Evolutionary conservation across 2,888 invertebrate genomes (phyloP).

Genomic region (Trisateles emortualis): DNA sequence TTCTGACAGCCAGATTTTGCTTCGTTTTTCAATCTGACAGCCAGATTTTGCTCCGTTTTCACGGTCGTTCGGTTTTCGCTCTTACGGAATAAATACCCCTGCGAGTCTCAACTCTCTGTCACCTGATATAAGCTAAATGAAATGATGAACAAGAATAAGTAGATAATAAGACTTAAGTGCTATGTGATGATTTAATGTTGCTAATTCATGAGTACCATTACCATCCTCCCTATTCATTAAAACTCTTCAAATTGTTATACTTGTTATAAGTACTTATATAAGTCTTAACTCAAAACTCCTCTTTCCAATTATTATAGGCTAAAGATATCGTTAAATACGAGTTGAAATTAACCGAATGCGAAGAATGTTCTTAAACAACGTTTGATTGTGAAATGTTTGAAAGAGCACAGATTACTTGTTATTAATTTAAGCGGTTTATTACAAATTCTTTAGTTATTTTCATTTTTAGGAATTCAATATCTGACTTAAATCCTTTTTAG

Average conservation of each 20-base stretch:
- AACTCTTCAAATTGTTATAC: conserved; percentile 23
- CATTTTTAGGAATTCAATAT: background rate
- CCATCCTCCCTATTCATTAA: conserved; percentile 42
- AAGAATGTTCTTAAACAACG: conserved; percentile 18
- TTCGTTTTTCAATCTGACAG: no score
- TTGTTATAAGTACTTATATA: conserved; percentile 3
- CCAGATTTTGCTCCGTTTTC: no score
- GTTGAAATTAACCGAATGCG: conserved; percentile 1
- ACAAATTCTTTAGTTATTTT: conserved; percentile 18
- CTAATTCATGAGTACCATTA: no score
- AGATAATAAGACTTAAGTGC: no score
- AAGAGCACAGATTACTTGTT: conserved; percentile 24
- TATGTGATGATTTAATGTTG: no score
- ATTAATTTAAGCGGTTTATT: conserved; percentile 34
- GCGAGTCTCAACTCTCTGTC: no score
- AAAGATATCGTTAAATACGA: conserved; percentile 22
- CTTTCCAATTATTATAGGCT: conserved; percentile 5
- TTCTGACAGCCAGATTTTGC: no score
- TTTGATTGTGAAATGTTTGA: conserved; percentile 17
- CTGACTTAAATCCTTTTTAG: background rate
- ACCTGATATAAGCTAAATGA: no score
- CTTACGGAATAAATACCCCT: no score
- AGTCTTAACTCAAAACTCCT: conserved; percentile 12
- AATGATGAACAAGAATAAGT: no score
- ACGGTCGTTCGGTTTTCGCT: no score